Evolutionary conservation across 2,888 invertebrate genomes (phyloP).

Genomic region (Flabesymbios commensalis): DNA sequence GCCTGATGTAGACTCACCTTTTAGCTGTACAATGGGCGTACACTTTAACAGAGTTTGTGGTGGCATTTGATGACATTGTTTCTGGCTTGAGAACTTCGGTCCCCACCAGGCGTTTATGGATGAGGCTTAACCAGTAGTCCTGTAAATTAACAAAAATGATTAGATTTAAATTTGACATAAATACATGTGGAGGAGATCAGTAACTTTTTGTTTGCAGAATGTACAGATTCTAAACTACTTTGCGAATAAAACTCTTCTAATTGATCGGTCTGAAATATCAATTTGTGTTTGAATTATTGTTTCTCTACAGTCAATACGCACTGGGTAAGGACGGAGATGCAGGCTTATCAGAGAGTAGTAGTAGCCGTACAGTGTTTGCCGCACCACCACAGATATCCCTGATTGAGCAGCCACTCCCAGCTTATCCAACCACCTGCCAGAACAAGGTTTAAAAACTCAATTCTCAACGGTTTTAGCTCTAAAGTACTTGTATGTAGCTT

Average conservation of each 20-base stretch:
- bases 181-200: too few species aligned
- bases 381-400: conserved; percentile 13
- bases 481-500: too few species aligned
- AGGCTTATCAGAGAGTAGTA: conserved; percentile 3
- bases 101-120: conserved; percentile 13
- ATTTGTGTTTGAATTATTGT: too few species aligned
- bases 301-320: neutral
- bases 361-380: conserved; percentile 18
- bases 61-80: neutral
- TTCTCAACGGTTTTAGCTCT: too few species aligned
- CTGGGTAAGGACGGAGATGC: conserved; percentile 11
- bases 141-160: too few species aligned
- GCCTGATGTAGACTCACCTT: too few species aligned
- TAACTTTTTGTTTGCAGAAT: neutral
- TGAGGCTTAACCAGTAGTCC: conserved; percentile 13
- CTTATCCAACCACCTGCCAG: conserved; percentile 22
- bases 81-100: neutral
- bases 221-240: too few species aligned
- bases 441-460: neutral
- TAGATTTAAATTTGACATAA: too few species aligned
- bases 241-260: too few species aligned
- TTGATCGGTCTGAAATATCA: too few species aligned
- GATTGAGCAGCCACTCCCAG: conserved; percentile 9
- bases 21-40: conserved; percentile 8
- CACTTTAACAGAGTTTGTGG: neutral